Evolutionary conservation across 2,888 invertebrate species (phyloP), one percentile per base, ranked within the genome.

Genomic region (Pseudoips prasinana): DNA sequence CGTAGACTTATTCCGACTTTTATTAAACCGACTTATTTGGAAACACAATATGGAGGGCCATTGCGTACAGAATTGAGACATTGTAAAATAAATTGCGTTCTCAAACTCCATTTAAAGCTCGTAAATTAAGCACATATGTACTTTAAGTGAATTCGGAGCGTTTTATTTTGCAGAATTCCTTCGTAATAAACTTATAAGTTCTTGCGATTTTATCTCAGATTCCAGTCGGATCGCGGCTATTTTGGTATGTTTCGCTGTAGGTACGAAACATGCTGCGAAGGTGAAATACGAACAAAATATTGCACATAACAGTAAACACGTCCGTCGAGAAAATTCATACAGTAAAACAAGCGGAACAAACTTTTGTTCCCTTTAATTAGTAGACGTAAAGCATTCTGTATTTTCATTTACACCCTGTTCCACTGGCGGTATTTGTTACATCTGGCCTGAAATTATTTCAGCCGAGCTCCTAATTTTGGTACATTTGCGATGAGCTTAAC

Each of bases 401-500:
- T 60, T 60, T 63, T 58, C 57, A 58, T 62, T 49, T 62, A 49
- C 53, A 53, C 49, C 56, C 51, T 68, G 64, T 65, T 67, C 40
- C 52, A n/a, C n/a, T n/a, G 32, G n/a, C 37, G 53, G 58, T 62
- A 58, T 61, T 66, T 53, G 67, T 71, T 79, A 76, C 81, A 80
- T 86, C 82, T 83, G 84, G 73, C 68, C 69, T 78, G 77, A 76
- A 83, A 87, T 86, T 76, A 85, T 84, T 84, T 84, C 70, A 77
- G 83, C 75, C 73, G 70, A 70, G 71, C 73, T 73, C 79, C 85
- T 83, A 85, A 87, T 87, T 87, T 79, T 83, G 86, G 79, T 86
- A 87, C 86, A 87, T 88, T 86, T 82, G 84, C 83, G 80, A 79
- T 76, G 84, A 83, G 82, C 86, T 84, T 86, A 85, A 84, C 85